phyloP scores from a whole-genome alignment of 2,797 vertebrate species.

The Pampus argenteus region DNA sequence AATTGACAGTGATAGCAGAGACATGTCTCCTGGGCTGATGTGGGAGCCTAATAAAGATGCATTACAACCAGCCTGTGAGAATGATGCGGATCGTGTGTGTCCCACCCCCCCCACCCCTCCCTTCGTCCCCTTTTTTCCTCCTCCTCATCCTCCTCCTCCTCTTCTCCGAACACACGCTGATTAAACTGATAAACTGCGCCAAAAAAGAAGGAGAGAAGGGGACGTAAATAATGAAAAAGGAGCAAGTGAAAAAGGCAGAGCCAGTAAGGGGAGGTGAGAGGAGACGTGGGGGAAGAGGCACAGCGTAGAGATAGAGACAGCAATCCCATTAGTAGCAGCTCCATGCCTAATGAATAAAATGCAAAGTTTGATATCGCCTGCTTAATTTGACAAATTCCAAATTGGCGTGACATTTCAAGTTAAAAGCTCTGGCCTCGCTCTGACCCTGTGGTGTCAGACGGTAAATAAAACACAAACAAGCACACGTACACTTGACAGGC shows the following conservation, averaged over 20 bases:
- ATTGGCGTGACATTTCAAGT: conserved; percentile 71
- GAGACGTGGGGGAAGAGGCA: conserved; percentile 6
- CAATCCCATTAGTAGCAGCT: conserved; percentile 64
- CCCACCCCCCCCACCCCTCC: background rate
- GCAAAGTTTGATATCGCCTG: conserved; percentile 48
- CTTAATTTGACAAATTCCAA: conserved; percentile 68
- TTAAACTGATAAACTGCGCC: conserved; percentile 75
- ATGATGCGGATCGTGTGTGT: conserved; percentile 50
- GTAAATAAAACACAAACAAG: conserved; percentile 49
- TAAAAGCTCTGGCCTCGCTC: conserved; percentile 53
- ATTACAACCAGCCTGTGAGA: conserved; percentile 62
- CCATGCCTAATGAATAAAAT: conserved; percentile 64
- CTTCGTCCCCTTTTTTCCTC: background rate
- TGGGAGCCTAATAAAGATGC: conserved; percentile 79
- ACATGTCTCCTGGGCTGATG: conserved; percentile 69
- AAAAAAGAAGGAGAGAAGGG: conserved; percentile 48
- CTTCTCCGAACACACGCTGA: conserved; percentile 48
- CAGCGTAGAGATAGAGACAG: conserved; percentile 13
- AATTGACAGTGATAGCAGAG: conserved; percentile 79
- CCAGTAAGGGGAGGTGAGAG: conserved; percentile 30
- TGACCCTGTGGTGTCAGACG: conserved; percentile 52
- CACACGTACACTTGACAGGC: conserved; percentile 44
- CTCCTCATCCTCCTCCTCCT: background rate
- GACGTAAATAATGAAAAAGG: conserved; percentile 70
- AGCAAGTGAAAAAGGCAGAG: conserved; percentile 38